Evolutionary conservation across 2,888 invertebrate genomes (phyloP), one percentile per base, ranked within the genome.

Genomic region (Arenicola marina): DNA sequence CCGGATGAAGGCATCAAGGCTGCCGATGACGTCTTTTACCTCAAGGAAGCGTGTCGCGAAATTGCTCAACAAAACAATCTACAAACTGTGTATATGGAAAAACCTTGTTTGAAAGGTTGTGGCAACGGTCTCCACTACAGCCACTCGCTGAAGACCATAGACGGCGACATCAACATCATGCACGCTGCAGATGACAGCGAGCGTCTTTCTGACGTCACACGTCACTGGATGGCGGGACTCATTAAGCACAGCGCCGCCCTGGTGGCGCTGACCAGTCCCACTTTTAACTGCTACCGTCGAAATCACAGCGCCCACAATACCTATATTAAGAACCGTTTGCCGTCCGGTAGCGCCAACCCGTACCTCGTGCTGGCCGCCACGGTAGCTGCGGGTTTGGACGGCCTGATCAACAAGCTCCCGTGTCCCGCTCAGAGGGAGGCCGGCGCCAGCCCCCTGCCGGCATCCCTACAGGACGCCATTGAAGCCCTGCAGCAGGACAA

Each of bases 271-370:
- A 67, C 62, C 31, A 59, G 58, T 26, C 71, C 71, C n/a, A 71
- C 71, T 4, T 59, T 66, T 24, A 71, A 71, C 67, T 71, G 71
- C 54, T 71, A 68, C 44, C 56, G 70, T 1, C 53, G 66, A 48
- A 62, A 43, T 38, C 15, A 45, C 28, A 34, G 24, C 24, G 28
- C 34, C 1, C 1, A 29, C 4, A 56, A 54, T 11, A 59, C 63
- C 24, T 68, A 60, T 58, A 44, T 70, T 1, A 70, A 71, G 51
- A 68, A 65, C 61, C 57, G 71, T 11, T 21, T 70, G 2, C 60
- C 71, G 15, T 59, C 63, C 1, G 61, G 58, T 1, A 26, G 56
- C 15, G 48, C 59, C 24, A 70, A 70, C 54, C 68, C 68, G 1
- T 70, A 70, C 56, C 57, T 68, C 7, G 70, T 65, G 1, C n/a